Base-by-base conservation (phyloP, 2,113 vertebrate genomes). In the Arothron firmamentum region DNA sequence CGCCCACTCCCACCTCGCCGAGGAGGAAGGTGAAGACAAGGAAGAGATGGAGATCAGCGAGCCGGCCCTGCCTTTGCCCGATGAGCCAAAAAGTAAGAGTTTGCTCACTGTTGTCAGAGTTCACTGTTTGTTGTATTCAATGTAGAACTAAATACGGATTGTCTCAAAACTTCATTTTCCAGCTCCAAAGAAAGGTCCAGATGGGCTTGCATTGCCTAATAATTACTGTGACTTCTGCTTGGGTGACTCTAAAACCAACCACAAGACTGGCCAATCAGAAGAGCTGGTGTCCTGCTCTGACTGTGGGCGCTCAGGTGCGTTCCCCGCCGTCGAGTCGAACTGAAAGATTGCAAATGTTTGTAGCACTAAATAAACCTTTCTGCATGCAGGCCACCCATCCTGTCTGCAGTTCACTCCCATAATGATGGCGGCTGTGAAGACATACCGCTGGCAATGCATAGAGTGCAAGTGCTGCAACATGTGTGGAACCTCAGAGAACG, bases 391-490 rank as follows among this genome's bases (percentile, higher is more conserved):
- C 6, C 96, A 97, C 57, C 96, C 96, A 0, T 96, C 94, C 21
- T 98, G 95, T 83, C 92, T 98, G 79, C 95, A 97, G 92, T 96
- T 98, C 90, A 98, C 95, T 0, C 92, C 95, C 0, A 92, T 96
- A 64, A 97, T 98, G 96, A 97, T 98, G 94, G 95, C 95, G 0
- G 96, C 96, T 0, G 96, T 98, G 68, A 98, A 98, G 91, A 98
- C 95, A 2, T 98, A 96, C 72, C 95, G 93, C 79, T 98, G 96
- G 96, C 96, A 98, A 75, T 98, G 96, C 87, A 98, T 98, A 20
- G 96, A 98, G 85, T 98, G 96, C 91, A 98, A 98, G 79, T 98
- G 96, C 85, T 98, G 96, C 87, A 97, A 98, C 80, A 92, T 97
- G 65, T 98, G 96, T 0, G 96, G 95, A 67, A 97, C 95, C 46